Percentiles rank a stretch among this genome's conserved stretches.
Evolutionary conservation across 2,888 invertebrate species (phyloP).

Genomic region (Erebia epiphron): DNA sequence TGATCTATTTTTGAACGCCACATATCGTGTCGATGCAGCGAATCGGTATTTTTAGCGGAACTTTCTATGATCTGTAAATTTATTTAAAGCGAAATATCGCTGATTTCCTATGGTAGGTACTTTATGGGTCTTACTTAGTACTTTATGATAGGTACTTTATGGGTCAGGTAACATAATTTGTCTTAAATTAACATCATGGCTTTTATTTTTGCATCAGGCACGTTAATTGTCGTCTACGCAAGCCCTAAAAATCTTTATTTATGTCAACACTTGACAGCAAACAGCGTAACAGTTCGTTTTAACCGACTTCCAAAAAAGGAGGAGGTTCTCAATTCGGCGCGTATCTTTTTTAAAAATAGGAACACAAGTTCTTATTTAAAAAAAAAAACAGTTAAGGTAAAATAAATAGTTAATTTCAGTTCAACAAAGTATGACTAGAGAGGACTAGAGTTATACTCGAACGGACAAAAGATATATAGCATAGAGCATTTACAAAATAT

Average conservation of each 20-base stretch:
- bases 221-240: no score
- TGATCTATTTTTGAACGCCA: constrained; percentile 40
- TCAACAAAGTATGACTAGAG: constrained; percentile 12
- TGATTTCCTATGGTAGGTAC: constrained; percentile 35
- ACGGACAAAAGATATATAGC: constrained; percentile 13
- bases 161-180: constrained; percentile 9
- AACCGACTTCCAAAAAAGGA: no score
- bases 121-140: constrained; percentile 34
- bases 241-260: not conserved
- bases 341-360: not conserved
- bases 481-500: constrained; percentile 11
- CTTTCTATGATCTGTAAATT: constrained; percentile 39
- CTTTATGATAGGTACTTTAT: no score
- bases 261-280: not conserved
- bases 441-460: not conserved
- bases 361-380: not conserved
- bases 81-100: constrained; percentile 36
- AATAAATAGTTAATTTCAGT: constrained; percentile 8
- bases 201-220: no score
- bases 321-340: no score
- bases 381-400: constrained; percentile 9
- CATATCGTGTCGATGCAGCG: constrained; percentile 35
- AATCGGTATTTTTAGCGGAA: constrained; percentile 43
- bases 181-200: not conserved
- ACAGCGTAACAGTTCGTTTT: not conserved